Evolutionary conservation across 2,797 vertebrate genomes (phyloP).

Genomic region (Sebastes trivittatus): DNA sequence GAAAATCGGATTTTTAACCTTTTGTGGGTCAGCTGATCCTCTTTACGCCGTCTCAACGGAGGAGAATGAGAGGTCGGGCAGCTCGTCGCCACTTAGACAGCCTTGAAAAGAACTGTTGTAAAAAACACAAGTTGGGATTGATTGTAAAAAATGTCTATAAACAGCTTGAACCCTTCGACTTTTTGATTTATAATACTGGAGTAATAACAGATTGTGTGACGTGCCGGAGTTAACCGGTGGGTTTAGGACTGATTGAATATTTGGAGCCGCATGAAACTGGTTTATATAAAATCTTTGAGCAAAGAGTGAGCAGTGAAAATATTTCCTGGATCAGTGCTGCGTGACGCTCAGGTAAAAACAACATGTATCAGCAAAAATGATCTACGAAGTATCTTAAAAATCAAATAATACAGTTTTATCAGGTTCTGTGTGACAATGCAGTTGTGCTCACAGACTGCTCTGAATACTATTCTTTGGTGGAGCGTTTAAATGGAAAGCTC

Average conservation of each 20-base stretch:
- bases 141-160: slow-evolving; percentile 66
- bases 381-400: neutral
- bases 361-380: neutral
- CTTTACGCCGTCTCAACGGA: slow-evolving; percentile 27
- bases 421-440: neutral
- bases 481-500: neutral
- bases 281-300: slow-evolving; percentile 35
- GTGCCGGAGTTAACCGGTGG: slow-evolving; percentile 52
- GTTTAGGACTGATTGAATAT: slow-evolving; percentile 51
- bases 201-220: slow-evolving; percentile 53
- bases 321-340: slow-evolving; percentile 13
- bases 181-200: slow-evolving; percentile 64
- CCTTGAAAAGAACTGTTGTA: slow-evolving; percentile 62
- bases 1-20: slow-evolving; percentile 71
- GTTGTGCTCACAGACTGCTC: neutral
- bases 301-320: neutral
- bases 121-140: slow-evolving; percentile 61
- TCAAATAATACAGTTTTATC: neutral
- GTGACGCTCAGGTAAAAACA: neutral
- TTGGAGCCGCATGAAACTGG: slow-evolving; percentile 37
- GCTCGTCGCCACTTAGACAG: slow-evolving; percentile 24
- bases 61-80: slow-evolving; percentile 14
- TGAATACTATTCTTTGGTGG: neutral
- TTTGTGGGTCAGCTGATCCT: slow-evolving; percentile 61
- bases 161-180: slow-evolving; percentile 54